Evolutionary conservation across 2,888 invertebrate species (phyloP).

Genomic region (Melinaea marsaeus): DNA sequence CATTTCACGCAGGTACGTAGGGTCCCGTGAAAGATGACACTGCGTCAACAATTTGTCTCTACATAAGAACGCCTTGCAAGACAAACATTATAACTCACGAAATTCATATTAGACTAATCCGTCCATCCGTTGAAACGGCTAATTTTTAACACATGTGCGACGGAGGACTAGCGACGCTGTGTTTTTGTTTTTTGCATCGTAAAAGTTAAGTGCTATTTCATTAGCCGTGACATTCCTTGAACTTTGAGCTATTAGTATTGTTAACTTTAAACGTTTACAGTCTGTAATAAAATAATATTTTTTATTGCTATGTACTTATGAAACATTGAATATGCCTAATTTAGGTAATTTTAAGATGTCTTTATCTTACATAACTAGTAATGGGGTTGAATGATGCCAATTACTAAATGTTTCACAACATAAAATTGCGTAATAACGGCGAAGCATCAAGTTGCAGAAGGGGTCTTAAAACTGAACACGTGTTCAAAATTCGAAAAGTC

Average conservation of each 20-base stretch:
- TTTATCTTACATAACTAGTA: constrained; percentile 18
- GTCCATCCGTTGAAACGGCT: constrained; percentile 61
- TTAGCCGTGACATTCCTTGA: constrained; percentile 54
- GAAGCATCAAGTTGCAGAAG: constrained; percentile 66
- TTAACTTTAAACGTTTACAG: constrained; percentile 7
- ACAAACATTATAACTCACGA: constrained; percentile 71
- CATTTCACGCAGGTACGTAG: constrained; percentile 60
- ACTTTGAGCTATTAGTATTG: constrained; percentile 19
- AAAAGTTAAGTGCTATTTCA: constrained; percentile 71
- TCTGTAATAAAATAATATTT: not conserved
- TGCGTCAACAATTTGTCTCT: constrained; percentile 73
- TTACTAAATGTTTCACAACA: constrained; percentile 29
- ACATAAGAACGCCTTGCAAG: constrained; percentile 64
- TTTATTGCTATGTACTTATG: too few relatives aligned
- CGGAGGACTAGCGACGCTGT: constrained; percentile 25
- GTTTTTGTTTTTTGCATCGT: constrained; percentile 61
- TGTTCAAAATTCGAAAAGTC: constrained; percentile 72
- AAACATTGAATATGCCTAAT: not conserved
- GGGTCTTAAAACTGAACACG: constrained; percentile 69
- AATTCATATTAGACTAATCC: constrained; percentile 73
- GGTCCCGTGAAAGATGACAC: constrained; percentile 72
- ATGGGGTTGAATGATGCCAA: constrained; percentile 33
- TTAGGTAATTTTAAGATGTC: constrained; percentile 1
- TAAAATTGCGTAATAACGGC: constrained; percentile 39
- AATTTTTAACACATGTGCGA: constrained; percentile 68